These are phyloP conservation scores for Heliconius hermathena DNA, from an alignment of 1,140 invertebrate species.

Conservation along the genomic window DNA sequence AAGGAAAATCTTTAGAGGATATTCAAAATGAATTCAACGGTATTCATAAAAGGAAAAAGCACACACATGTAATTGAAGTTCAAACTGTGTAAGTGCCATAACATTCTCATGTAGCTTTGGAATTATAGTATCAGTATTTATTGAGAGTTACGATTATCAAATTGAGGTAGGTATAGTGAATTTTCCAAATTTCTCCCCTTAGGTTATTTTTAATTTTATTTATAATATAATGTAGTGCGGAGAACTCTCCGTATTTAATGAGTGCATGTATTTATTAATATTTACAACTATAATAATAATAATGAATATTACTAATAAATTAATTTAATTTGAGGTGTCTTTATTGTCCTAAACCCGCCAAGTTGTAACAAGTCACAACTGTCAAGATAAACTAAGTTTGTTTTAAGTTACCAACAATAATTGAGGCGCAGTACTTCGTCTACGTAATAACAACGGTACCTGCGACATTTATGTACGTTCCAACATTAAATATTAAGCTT, in stretches of 20 bases:
- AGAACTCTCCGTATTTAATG: neutral
- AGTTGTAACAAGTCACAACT: slow-evolving; percentile 17
- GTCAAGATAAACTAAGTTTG: slow-evolving; percentile 19
- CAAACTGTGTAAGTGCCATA: slow-evolving; percentile 63
- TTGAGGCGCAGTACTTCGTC: neutral
- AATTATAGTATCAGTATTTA: slow-evolving; percentile 35
- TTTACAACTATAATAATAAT: slow-evolving; percentile 59
- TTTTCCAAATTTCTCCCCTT: neutral
- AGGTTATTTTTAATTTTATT: slow-evolving; percentile 11
- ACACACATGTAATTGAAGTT: slow-evolving; percentile 77
- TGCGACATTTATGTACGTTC: neutral
- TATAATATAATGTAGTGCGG: slow-evolving; percentile 19
- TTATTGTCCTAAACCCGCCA: slow-evolving; percentile 11
- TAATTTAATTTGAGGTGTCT: slow-evolving; percentile 15
- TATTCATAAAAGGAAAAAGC: slow-evolving; percentile 68
- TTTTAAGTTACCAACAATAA: slow-evolving; percentile 14
- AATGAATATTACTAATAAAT: slow-evolving; percentile 58
- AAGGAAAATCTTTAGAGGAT: slow-evolving; percentile 88
- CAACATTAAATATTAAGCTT: slow-evolving; percentile 7
- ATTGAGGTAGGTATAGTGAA: neutral
- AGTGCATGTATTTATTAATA: slow-evolving; percentile 35
- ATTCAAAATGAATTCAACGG: slow-evolving; percentile 85
- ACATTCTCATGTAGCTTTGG: slow-evolving; percentile 16
- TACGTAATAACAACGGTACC: neutral
- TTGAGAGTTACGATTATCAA: neutral